Evolutionary conservation across 2,888 invertebrate species (phyloP).

Genomic region (Callyntrura sp.): DNA sequence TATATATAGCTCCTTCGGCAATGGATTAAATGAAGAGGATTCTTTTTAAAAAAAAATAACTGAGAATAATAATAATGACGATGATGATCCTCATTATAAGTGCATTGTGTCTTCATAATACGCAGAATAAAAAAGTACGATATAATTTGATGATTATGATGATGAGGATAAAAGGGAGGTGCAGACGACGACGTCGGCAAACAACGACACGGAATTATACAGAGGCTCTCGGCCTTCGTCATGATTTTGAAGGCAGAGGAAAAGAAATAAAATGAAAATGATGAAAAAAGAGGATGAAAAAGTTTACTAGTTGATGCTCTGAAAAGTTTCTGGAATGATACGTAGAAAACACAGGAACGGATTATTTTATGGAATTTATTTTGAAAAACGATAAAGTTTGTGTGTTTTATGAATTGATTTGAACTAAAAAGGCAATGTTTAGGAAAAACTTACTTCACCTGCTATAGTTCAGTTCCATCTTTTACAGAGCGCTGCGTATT

Average conservation of each 20-base stretch:
- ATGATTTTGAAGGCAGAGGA: conserved; percentile 62
- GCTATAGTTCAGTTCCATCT: not conserved
- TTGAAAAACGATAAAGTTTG: not conserved
- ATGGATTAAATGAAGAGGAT: conserved; percentile 71
- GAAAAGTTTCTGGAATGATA: conserved; percentile 30
- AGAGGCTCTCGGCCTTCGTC: not conserved
- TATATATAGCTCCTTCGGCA: conserved; percentile 64
- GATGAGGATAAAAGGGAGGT: conserved; percentile 28
- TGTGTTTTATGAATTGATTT: not conserved
- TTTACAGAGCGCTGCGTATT: too few species aligned
- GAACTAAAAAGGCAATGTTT: not conserved
- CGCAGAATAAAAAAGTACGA: conserved; percentile 9
- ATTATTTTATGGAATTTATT: conserved; percentile 14
- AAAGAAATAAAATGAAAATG: not conserved
- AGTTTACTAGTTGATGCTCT: conserved; percentile 25
- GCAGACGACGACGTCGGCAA: conserved; percentile 52
- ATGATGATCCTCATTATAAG: conserved; percentile 61
- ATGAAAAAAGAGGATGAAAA: conserved; percentile 35
- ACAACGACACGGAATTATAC: conserved; percentile 37
- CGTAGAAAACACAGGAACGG: not conserved
- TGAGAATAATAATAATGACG: conserved; percentile 47
- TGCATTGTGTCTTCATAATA: conserved; percentile 44
- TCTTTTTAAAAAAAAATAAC: conserved; percentile 45
- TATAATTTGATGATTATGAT: not conserved
- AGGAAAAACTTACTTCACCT: conserved; percentile 12